These are phyloP conservation scores for Epistrophe grossulariae DNA, from an alignment of 2,888 invertebrate genomes.

Conservation along the genomic window DNA sequence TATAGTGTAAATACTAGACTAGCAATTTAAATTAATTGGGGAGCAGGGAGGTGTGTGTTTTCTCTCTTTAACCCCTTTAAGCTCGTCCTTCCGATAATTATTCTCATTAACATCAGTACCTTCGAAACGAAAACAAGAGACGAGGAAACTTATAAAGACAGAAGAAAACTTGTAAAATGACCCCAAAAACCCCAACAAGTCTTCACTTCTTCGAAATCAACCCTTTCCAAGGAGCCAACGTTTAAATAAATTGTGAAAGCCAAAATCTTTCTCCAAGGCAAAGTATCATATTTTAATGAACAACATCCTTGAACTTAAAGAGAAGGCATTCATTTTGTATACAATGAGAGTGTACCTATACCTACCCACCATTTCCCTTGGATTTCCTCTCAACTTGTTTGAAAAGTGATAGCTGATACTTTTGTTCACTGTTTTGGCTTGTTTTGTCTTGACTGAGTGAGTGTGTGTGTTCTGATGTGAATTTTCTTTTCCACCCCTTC, in stretches of 20 bases:
- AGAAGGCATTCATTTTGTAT: constrained; percentile 27
- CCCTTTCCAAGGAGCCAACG: constrained; percentile 28
- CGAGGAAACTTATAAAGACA: constrained; percentile 38
- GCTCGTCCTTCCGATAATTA: constrained; percentile 45
- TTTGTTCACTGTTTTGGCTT: constrained; percentile 16
- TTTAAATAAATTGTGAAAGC: constrained; percentile 45
- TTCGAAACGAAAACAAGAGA: constrained; percentile 26
- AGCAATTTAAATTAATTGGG: constrained; percentile 66
- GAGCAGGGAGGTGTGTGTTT: constrained; percentile 21
- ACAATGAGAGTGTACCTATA: background rate
- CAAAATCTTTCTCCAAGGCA: constrained; percentile 17
- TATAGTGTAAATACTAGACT: constrained; percentile 57
- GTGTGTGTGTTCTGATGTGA: constrained; percentile 24
- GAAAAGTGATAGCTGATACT: constrained; percentile 49
- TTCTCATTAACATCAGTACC: constrained; percentile 50
- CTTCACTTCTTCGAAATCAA: constrained; percentile 13
- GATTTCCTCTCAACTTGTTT: constrained; percentile 22
- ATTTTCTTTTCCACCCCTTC: background rate
- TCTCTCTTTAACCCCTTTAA: constrained; percentile 3
- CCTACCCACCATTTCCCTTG: background rate
- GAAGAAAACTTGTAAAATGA: constrained; percentile 56
- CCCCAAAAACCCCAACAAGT: constrained; percentile 50
- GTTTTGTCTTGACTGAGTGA: background rate
- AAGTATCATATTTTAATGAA: constrained; percentile 52
- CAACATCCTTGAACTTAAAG: constrained; percentile 57